Evolutionary conservation across 2,888 invertebrate species (phyloP).

Genomic region (Alviniconcha strummeri): DNA sequence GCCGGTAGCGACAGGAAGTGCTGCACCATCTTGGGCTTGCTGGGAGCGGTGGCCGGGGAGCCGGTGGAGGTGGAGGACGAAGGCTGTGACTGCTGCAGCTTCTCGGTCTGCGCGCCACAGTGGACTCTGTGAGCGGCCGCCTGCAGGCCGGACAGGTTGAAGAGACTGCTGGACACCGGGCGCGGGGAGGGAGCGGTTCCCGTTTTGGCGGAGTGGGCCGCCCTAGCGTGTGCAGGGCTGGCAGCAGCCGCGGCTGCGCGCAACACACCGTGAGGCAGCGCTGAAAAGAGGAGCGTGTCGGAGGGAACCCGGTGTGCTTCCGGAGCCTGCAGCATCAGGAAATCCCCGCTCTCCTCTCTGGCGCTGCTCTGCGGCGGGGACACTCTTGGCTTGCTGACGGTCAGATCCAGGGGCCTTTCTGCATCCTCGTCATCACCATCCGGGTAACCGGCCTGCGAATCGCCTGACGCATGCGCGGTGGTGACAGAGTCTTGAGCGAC

Average conservation of each 20-base stretch:
- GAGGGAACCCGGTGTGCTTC: slow-evolving; percentile 23
- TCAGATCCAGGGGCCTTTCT: slow-evolving; percentile 26
- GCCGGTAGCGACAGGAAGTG: slow-evolving; percentile 10
- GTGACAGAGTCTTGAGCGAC: neutral
- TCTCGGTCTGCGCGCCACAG: neutral
- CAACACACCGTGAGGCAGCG: neutral
- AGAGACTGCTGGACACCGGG: slow-evolving; percentile 22
- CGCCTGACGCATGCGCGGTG: neutral
- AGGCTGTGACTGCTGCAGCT: neutral
- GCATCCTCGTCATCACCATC: neutral
- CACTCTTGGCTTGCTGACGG: slow-evolving; percentile 2
- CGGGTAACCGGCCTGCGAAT: neutral
- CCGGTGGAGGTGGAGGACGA: neutral
- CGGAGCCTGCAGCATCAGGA: neutral
- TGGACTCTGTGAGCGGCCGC: neutral
- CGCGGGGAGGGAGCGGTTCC: neutral
- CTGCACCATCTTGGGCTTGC: slow-evolving; percentile 19
- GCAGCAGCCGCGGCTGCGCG: neutral
- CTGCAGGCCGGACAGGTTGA: slow-evolving; percentile 18
- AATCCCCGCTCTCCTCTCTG: neutral
- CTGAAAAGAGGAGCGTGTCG: slow-evolving; percentile 2
- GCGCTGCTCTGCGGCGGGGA: neutral
- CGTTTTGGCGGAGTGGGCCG: neutral
- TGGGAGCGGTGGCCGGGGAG: neutral
- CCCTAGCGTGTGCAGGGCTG: neutral